These are phyloP conservation scores for Pachymerium ferrugineum DNA, from an alignment of 2,888 invertebrate genomes.

Conservation along the genomic window DNA sequence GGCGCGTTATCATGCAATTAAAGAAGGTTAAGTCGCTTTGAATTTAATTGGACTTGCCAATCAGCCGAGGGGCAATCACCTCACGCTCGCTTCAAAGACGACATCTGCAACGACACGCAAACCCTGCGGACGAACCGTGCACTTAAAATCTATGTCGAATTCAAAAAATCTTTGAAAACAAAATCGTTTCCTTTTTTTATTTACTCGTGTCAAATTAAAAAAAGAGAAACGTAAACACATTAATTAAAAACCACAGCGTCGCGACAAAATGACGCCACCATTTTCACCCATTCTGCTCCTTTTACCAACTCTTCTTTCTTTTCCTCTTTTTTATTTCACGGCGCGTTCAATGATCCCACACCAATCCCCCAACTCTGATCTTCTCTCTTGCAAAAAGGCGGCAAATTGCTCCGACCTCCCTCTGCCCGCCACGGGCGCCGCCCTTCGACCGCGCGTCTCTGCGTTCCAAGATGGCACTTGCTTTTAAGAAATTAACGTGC, in stretches of 20 bases:
- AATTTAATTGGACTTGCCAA: slow-evolving; percentile 36
- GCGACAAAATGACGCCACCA: slow-evolving; percentile 21
- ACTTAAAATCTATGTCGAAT: background rate
- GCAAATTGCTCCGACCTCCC: slow-evolving; percentile 27
- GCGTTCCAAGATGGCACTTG: slow-evolving; percentile 6
- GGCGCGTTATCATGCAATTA: slow-evolving; percentile 35
- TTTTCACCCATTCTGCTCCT: background rate
- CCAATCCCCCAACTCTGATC: slow-evolving; percentile 12
- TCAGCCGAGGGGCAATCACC: slow-evolving; percentile 30
- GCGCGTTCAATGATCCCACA: slow-evolving; percentile 5
- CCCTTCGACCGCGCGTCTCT: too few relatives aligned
- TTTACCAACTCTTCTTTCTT: background rate
- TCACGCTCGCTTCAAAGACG: slow-evolving; percentile 4
- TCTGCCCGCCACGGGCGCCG: too few relatives aligned
- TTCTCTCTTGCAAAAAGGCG: slow-evolving; percentile 27
- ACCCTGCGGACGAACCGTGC: background rate
- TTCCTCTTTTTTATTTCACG: background rate
- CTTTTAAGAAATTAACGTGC: slow-evolving; percentile 35
- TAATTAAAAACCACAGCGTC: slow-evolving; percentile 11
- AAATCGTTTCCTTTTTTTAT: slow-evolving; percentile 15
- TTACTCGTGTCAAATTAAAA: slow-evolving; percentile 1
- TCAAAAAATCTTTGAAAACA: background rate
- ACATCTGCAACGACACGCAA: slow-evolving; percentile 2
- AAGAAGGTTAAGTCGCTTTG: slow-evolving; percentile 35
- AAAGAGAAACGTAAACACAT: slow-evolving; percentile 20